Evolutionary conservation across 2,113 vertebrate species (phyloP).

Genomic region (Ammodytes marinus): DNA sequence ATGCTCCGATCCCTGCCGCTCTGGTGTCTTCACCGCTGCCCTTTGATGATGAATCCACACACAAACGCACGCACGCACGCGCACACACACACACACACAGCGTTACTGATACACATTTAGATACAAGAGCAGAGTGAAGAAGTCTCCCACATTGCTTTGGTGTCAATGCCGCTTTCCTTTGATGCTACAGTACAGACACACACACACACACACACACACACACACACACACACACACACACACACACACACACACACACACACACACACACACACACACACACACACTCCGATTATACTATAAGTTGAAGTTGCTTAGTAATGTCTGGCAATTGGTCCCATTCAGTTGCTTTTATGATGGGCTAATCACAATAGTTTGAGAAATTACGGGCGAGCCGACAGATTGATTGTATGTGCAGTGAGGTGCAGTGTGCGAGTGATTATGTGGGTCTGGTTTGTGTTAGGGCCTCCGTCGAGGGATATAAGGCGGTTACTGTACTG

Average conservation of each 20-base stretch:
- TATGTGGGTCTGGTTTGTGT: constrained; percentile 71
- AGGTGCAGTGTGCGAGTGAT: constrained; percentile 76
- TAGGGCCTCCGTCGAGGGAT: constrained; percentile 64
- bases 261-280: constrained; percentile 26
- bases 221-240: too few relatives aligned
- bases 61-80: constrained; percentile 18
- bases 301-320: constrained; percentile 50
- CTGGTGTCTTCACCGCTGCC: constrained; percentile 74
- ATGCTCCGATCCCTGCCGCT: constrained; percentile 70
- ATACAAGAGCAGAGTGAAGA: background rate
- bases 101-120: constrained; percentile 29
- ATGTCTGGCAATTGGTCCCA: constrained; percentile 68
- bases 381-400: constrained; percentile 63
- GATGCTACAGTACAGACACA: constrained; percentile 52
- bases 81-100: constrained; percentile 18
- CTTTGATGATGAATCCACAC: constrained; percentile 72
- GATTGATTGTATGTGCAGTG: constrained; percentile 76
- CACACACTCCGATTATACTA: constrained; percentile 48
- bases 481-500: constrained; percentile 70
- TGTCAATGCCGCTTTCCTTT: constrained; percentile 50
- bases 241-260: constrained; percentile 46
- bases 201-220: background rate
- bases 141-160: constrained; percentile 31
- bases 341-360: constrained; percentile 75
- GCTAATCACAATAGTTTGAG: constrained; percentile 79